phyloP scores from a whole-genome alignment of 1,140 invertebrate species.

The Solenopsis invicta region DNA sequence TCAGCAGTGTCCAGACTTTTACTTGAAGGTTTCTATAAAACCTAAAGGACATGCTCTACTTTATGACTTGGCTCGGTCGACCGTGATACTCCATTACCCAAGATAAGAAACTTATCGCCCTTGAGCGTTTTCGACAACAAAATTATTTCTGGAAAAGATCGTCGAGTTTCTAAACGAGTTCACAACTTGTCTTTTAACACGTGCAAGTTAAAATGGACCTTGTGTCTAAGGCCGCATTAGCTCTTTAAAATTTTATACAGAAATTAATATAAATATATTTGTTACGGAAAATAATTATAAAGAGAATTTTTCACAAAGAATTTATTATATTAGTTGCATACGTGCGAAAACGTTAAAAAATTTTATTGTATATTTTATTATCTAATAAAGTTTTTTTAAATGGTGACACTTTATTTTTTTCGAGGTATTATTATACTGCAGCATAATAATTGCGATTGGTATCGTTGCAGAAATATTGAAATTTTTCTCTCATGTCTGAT shows the following conservation, averaged over 20 bases:
- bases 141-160: slow-evolving; percentile 26
- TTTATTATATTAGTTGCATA: not conserved
- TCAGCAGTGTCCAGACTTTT: not conserved
- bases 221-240: not conserved
- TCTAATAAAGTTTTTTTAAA: not conserved
- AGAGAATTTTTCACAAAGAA: not conserved
- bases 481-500: not conserved
- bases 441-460: not conserved
- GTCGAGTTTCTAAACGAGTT: slow-evolving; percentile 30
- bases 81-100: slow-evolving; percentile 10
- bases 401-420: not conserved
- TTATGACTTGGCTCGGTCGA: slow-evolving; percentile 2
- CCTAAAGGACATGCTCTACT: slow-evolving; percentile 1
- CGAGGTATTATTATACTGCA: not conserved
- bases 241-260: not conserved
- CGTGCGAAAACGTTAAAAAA: no score
- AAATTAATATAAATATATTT: not conserved
- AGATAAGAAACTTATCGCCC: slow-evolving; percentile 35
- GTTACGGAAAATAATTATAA: not conserved
- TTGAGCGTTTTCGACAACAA: slow-evolving; percentile 20
- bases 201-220: not conserved
- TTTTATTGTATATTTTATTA: not conserved
- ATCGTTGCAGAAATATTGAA: slow-evolving; percentile 3
- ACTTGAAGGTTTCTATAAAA: slow-evolving; percentile 16
- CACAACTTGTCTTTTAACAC: not conserved